Conservation (phyloP, 2,797 vertebrate genomes). For the Danio kyathit region DNA sequence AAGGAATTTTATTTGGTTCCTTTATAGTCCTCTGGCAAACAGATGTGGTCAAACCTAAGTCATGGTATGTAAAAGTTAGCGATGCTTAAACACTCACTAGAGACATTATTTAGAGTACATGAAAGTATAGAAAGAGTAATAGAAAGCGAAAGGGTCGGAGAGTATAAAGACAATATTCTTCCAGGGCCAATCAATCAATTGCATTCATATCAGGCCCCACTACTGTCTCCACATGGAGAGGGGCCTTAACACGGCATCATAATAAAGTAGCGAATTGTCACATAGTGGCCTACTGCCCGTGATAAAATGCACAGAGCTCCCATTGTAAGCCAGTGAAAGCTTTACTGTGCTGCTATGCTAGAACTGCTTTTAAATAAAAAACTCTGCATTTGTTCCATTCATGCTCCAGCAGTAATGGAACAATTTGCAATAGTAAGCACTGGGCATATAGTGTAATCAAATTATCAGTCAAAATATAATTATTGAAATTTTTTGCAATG, state of each 20-base stretch:
- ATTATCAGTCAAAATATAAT: neutral
- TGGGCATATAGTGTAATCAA: neutral
- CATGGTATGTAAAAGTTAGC: slow-evolving; percentile 21
- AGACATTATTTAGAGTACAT: neutral
- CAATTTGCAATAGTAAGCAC: slow-evolving; percentile 16
- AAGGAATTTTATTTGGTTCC: slow-evolving; percentile 28
- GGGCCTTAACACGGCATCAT: slow-evolving; percentile 57
- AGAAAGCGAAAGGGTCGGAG: neutral
- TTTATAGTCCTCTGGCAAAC: slow-evolving; percentile 40
- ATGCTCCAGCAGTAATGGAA: slow-evolving; percentile 26
- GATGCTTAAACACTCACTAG: slow-evolving; percentile 23
- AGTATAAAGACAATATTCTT: slow-evolving; percentile 53
- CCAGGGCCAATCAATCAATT: slow-evolving; percentile 51
- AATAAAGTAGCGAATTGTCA: slow-evolving; percentile 63
- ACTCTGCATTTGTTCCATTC: slow-evolving; percentile 47
- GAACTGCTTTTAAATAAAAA: slow-evolving; percentile 62
- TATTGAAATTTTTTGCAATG: neutral
- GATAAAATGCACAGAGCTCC: slow-evolving; percentile 54
- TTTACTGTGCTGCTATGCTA: slow-evolving; percentile 45
- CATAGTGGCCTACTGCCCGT: slow-evolving; percentile 52
- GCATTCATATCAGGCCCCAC: slow-evolving; percentile 46
- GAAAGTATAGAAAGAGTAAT: neutral
- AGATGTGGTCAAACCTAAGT: slow-evolving; percentile 26
- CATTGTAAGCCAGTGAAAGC: slow-evolving; percentile 57
- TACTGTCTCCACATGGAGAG: slow-evolving; percentile 52